Conservation (phyloP, 2,113 vertebrate genomes). For the Nyctibius bracteatus region DNA sequence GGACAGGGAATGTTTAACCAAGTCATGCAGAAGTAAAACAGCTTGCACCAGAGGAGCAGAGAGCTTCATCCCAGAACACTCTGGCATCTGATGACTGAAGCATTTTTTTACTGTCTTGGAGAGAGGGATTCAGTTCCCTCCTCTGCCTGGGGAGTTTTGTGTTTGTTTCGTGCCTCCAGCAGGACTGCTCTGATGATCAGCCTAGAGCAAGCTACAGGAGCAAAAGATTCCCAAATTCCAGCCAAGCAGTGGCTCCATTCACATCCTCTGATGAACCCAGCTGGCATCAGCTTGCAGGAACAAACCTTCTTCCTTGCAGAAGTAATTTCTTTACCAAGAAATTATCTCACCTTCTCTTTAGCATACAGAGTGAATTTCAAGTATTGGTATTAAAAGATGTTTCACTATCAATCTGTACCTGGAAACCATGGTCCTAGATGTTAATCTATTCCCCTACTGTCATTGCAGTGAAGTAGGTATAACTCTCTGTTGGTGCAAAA, state of each 20-base stretch:
- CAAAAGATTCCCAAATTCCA: not conserved
- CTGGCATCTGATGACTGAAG: not conserved
- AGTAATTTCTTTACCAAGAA: not conserved
- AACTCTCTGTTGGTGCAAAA: not conserved
- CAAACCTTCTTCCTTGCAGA: not conserved
- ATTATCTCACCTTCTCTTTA: not conserved
- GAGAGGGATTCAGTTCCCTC: not conserved
- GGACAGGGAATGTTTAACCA: not conserved
- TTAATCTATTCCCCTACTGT: not conserved
- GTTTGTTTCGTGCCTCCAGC: not conserved
- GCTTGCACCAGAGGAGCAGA: not conserved
- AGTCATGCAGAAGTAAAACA: not conserved
- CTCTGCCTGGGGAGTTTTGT: not conserved
- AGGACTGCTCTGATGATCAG: not conserved
- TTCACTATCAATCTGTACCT: not conserved
- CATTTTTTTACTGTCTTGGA: not conserved
- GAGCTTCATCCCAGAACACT: not conserved
- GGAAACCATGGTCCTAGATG: not conserved
- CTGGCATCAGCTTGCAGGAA: not conserved
- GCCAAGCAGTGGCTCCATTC: not conserved
- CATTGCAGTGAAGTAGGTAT: not conserved
- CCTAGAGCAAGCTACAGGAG: not conserved
- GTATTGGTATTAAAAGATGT: not conserved
- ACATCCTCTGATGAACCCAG: not conserved
- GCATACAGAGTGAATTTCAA: not conserved